Evolutionary conservation across 1,140 invertebrate genomes (phyloP).

Genomic region (Portunus trituberculatus): DNA sequence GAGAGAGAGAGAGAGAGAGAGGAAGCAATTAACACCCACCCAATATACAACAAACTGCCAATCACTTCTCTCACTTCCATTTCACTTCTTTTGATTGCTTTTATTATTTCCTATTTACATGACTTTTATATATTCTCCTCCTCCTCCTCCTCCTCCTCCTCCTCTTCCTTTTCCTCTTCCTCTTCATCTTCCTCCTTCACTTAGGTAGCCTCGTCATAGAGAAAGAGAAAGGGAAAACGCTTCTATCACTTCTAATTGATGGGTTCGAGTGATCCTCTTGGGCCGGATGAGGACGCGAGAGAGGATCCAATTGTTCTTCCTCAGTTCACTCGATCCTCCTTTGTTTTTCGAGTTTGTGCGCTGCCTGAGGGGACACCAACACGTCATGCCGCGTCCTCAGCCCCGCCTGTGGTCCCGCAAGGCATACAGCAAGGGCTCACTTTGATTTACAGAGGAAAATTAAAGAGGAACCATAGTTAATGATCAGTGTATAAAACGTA

Average conservation of each 20-base stretch:
- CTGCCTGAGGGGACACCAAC: background rate
- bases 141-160: background rate
- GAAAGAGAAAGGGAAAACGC: background rate
- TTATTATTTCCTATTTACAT: background rate
- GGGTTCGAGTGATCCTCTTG: conserved; percentile 9
- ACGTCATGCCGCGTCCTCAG: background rate
- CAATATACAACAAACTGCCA: background rate
- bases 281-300: background rate
- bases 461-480: too few species aligned
- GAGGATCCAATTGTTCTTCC: background rate
- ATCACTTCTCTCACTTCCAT: background rate
- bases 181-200: background rate
- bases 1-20: too few species aligned
- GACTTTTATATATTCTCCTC: background rate
- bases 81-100: background rate
- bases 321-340: conserved; percentile 5
- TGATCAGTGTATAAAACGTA: too few species aligned
- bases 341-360: background rate
- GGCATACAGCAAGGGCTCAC: too few species aligned
- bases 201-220: background rate
- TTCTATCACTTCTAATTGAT: conserved; percentile 11
- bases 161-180: background rate
- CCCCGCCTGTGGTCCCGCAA: background rate
- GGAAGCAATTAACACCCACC: too few species aligned
- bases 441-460: too few species aligned